Base-by-base conservation (phyloP, 2,888 invertebrate species). In the Tetragnatha montana region DNA sequence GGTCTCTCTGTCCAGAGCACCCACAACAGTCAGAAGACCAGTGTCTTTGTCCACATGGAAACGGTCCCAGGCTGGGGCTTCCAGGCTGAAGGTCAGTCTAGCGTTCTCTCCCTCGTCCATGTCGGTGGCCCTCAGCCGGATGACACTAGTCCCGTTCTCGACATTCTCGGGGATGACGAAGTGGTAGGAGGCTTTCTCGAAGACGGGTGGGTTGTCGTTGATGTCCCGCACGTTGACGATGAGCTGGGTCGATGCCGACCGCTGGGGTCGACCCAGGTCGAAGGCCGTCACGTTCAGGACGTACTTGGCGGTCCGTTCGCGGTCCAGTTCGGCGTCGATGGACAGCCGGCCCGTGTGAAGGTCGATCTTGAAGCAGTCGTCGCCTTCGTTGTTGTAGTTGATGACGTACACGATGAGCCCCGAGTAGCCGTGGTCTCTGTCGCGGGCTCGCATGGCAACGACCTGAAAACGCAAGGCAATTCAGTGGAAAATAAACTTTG, bases 181-280 rank as follows among this genome's bases (percentile, higher is more conserved):
- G 60, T 85, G 79, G 60, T 90, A 91, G 19, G 88, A 94, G 0
- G 96, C 94, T 93, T 97, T 96, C 92, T 96, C 96, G 93, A 99
- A 98, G 92, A 96, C 95, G 0, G 99, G 99, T 4, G 96, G 95
- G 93, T 98, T 98, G 93, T 98, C 98, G 93, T 98, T 98, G 1
- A 97, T 96, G 93, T 98, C 98, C 19, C 97, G 94, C 7, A 98
- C 95, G 6, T 96, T 96, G 79, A 98, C 95, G 2, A 96, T 96
- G n/a, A 97, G 94, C 92, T 96, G 94, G 90, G 96, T 95, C 0
- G 97, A 97, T 0, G 95, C 94, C 0, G 96, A 96, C 93, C 96
- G 96, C 92, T 96, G 96, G 0, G 97, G 97, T 90, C 95, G 95
- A 0, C 98, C 98, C 8, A 91, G 69, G 94, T 98, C 98, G 93